Evolutionary conservation across 2,113 vertebrate species (phyloP).

Genomic region (Eidolon helvum): DNA sequence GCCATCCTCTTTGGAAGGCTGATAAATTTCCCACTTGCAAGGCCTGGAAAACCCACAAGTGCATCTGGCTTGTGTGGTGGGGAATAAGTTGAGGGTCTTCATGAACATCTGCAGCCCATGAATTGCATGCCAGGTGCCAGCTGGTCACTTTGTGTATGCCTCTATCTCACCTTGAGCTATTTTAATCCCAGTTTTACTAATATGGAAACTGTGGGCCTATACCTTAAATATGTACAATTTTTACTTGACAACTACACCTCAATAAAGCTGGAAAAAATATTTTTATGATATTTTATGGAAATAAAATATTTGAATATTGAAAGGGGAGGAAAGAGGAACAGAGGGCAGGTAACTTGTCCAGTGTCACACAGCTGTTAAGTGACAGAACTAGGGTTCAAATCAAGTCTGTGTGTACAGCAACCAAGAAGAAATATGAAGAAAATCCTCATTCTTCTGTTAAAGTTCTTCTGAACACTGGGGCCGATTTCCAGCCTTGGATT

Average conservation of each 20-base stretch:
- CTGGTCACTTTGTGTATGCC: accelerated
- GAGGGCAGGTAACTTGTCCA: not conserved
- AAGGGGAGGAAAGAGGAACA: not conserved
- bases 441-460: not conserved
- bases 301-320: not conserved
- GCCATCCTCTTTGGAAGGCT: not conserved
- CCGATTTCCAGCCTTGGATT: not conserved
- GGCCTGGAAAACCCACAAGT: not conserved
- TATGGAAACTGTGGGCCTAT: not conserved
- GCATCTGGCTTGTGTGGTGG: accelerated
- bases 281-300: not conserved
- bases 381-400: not conserved
- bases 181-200: not conserved
- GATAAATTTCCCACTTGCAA: not conserved
- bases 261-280: not conserved
- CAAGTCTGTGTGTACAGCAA: not conserved
- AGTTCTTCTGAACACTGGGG: not conserved
- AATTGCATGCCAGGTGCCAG: accelerated
- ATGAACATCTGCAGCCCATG: not conserved
- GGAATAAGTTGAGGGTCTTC: not conserved
- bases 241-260: not conserved
- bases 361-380: not conserved
- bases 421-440: not conserved
- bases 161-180: not conserved
- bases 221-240: not conserved